phyloP scores from a whole-genome alignment of 2,797 vertebrate species.

The Phoebastria nigripes region DNA sequence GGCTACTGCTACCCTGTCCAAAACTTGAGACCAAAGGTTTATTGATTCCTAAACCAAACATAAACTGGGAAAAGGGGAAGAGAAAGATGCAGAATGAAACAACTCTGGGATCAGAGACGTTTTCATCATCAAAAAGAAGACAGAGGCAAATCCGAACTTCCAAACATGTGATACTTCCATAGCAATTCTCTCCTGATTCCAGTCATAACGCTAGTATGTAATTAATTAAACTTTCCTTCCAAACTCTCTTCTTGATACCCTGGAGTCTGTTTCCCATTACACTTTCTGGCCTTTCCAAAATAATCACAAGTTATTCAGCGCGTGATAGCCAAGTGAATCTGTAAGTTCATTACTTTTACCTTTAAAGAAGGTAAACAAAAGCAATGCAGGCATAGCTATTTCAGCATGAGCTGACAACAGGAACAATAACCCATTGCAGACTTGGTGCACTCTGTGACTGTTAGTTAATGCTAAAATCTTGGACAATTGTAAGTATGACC shows the following conservation, averaged over 20 bases:
- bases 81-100: neutral
- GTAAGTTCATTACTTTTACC: neutral
- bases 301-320: neutral
- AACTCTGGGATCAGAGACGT: neutral
- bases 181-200: neutral
- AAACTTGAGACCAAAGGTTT: neutral
- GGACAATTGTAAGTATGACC: neutral
- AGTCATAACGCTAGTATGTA: neutral
- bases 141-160: neutral
- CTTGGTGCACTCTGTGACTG: neutral
- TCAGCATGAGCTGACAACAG: neutral
- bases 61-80: neutral
- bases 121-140: neutral
- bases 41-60: neutral
- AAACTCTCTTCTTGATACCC: neutral
- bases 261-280: neutral
- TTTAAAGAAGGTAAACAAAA: neutral
- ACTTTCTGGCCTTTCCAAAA: neutral
- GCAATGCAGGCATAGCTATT: neutral
- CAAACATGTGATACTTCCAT: neutral
- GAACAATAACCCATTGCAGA: neutral
- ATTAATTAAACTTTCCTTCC: neutral
- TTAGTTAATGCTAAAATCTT: neutral
- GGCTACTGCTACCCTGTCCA: neutral
- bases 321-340: neutral